Percentiles rank a stretch among this genome's conserved stretches.
Conservation (phyloP, 1,140 invertebrate genomes). For the Drosophila eugracilis region DNA sequence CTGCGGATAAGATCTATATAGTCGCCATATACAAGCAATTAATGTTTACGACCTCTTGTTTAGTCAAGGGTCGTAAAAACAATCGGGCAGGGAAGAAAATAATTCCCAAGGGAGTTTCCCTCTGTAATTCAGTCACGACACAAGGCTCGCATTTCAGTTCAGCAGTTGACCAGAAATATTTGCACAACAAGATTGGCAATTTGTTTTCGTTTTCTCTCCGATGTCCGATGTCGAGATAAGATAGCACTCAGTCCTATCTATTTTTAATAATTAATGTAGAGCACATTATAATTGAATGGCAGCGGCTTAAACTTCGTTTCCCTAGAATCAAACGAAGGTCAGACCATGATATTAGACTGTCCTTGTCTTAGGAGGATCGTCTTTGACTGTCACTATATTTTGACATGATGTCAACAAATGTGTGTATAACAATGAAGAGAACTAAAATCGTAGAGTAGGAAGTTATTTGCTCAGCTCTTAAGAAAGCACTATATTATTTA, state of each 20-base stretch:
- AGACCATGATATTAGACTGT: conserved; percentile 3
- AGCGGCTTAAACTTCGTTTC: conserved; percentile 21
- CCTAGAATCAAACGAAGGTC: conserved; percentile 34
- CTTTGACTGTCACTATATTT: conserved; percentile 1
- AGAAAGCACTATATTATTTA: neutral
- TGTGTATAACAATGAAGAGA: no score
- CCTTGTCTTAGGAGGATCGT: neutral
- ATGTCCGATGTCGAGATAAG: conserved; percentile 45
- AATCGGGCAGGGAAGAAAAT: conserved; percentile 6
- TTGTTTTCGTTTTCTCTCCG: conserved; percentile 27
- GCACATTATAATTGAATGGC: conserved; percentile 30
- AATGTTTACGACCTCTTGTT: conserved; percentile 11
- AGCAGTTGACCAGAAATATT: conserved; percentile 24
- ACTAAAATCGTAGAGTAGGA: no score
- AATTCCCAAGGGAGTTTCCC: conserved; percentile 22
- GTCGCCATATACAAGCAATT: conserved; percentile 16
- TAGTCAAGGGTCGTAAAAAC: conserved; percentile 14
- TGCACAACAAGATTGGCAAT: conserved; percentile 30
- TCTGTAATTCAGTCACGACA: conserved; percentile 10
- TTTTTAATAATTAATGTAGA: conserved; percentile 34
- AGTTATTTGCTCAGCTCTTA: no score
- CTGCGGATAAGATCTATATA: conserved; percentile 17
- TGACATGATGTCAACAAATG: neutral
- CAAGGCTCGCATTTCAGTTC: conserved; percentile 10
- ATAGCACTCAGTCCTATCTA: conserved; percentile 12